A percentile compares a stretch with the other conserved stretches of the same genome.
phyloP scores from a whole-genome alignment of 1,140 invertebrate genomes.

The Heliothis virescens region DNA sequence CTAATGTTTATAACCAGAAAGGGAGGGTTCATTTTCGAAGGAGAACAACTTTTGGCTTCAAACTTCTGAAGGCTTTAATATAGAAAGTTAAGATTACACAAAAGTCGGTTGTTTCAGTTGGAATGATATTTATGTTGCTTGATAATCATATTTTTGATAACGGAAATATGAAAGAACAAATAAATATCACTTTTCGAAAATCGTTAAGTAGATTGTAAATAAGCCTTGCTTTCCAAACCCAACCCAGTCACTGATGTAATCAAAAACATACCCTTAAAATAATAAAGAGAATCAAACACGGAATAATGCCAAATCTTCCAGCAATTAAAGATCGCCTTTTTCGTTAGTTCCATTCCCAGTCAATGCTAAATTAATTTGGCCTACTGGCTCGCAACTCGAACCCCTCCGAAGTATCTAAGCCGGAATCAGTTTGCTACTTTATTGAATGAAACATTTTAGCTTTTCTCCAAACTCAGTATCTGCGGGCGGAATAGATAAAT shows the following conservation, averaged over 20 bases:
- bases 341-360: conserved; percentile 19
- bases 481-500: conserved; percentile 45
- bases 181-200: not conserved
- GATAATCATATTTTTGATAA: conserved; percentile 14
- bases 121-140: not conserved
- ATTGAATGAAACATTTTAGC: conserved; percentile 51
- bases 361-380: conserved; percentile 47
- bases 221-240: not conserved
- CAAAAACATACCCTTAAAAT: not conserved
- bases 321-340: conserved; percentile 34
- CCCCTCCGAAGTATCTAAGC: conserved; percentile 40
- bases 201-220: not conserved
- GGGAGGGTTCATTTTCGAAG: conserved; percentile 15
- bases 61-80: conserved; percentile 36
- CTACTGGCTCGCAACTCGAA: conserved; percentile 31
- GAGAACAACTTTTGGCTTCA: conserved; percentile 22
- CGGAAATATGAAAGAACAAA: not conserved
- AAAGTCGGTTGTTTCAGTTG: conserved; percentile 5
- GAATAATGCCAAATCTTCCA: conserved; percentile 28
- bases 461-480: conserved; percentile 45
- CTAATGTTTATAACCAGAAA: conserved; percentile 32
- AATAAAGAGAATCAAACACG: conserved; percentile 13
- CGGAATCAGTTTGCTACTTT: conserved; percentile 44
- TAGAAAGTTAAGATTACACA: conserved; percentile 24
- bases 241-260: not conserved